Base-by-base conservation (phyloP, 2,888 invertebrate species). In the Coenonympha glycerion region DNA sequence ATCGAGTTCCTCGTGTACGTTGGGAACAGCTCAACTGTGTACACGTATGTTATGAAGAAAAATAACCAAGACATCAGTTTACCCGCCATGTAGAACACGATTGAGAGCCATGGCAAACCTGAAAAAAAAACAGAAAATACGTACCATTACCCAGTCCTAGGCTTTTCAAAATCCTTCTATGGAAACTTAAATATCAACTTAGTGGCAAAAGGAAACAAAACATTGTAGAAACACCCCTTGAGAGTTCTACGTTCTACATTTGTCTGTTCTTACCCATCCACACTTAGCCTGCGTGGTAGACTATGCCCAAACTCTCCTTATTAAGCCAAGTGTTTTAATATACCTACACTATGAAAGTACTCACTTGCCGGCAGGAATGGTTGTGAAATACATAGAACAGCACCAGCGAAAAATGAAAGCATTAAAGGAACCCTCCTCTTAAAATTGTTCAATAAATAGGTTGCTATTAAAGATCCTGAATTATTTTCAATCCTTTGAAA, bases 11-110 rank as follows among this genome's bases (percentile, higher is more conserved):
- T 77, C 3, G 91, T 82, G 40, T 88, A 89, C 0, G 92, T 92
- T 0, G 92, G 92, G 66, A 92, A 92, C 68, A 92, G 78, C 69
- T 92, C 92, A 11, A 91, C 89, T 0, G 91, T 91, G 61, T 90
- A 89, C 49, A 92, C 84, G 64, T 91, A 92, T 1, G 90, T 83
- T 19, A 90, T 88, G 37, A 84, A 82, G 65, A 92, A 91, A 39
- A 90, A 90, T 52, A 89, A 83, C 0, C 90, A 89, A 2, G 90
- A 89, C 69, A 90, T 90, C 61, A 90, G 79, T 76, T 92, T 92
- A 28, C 91, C 90, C 1, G 88, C 65, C 70, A 91, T 77, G 66
- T 89, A 91, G 30, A 90, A 69, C 0, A 79, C 44, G 30, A 91
- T 64, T 1, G 89, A 88, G 1, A 90, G 64, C 79, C 84, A 81